Conservation (phyloP, 2,797 vertebrate genomes). For the Callimico goeldii region DNA sequence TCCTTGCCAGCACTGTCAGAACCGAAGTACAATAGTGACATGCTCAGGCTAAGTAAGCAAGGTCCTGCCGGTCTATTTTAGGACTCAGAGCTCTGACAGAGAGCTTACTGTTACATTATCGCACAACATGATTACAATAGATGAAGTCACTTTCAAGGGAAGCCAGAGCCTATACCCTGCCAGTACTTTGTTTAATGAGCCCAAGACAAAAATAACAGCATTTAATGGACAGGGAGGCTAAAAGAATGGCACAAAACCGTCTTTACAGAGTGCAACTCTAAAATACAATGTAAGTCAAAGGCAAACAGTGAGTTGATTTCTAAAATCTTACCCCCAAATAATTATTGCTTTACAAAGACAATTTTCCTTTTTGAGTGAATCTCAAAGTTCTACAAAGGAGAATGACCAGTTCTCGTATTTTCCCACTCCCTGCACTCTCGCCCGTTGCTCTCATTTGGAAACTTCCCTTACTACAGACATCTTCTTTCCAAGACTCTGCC, state of each 20-base stretch:
- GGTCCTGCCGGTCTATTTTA: conserved; percentile 59
- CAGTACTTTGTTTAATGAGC: conserved; percentile 74
- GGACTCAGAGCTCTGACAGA: conserved; percentile 57
- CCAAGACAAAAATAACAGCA: conserved; percentile 71
- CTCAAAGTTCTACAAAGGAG: background rate
- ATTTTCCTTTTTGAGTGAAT: background rate
- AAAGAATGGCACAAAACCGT: conserved; percentile 8
- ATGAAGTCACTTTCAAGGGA: conserved; percentile 71
- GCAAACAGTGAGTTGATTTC: conserved; percentile 29
- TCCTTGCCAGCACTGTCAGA: conserved; percentile 41
- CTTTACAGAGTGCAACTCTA: conserved; percentile 4
- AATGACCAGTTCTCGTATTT: background rate
- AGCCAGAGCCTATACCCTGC: conserved; percentile 51
- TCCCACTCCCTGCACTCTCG: background rate
- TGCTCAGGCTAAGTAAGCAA: conserved; percentile 27
- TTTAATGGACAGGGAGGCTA: conserved; percentile 63
- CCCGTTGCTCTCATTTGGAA: background rate
- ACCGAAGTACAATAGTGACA: background rate
- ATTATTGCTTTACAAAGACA: background rate
- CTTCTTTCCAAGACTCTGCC: background rate
- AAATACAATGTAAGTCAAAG: conserved; percentile 46
- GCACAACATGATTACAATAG: conserved; percentile 62
- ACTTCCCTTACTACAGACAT: background rate
- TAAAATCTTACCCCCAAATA: conserved; percentile 2
- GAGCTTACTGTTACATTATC: conserved; percentile 59